Evolutionary conservation across 2,888 invertebrate genomes (phyloP), one percentile per base, ranked within the genome.

Genomic region (Phaedon cochleariae): DNA sequence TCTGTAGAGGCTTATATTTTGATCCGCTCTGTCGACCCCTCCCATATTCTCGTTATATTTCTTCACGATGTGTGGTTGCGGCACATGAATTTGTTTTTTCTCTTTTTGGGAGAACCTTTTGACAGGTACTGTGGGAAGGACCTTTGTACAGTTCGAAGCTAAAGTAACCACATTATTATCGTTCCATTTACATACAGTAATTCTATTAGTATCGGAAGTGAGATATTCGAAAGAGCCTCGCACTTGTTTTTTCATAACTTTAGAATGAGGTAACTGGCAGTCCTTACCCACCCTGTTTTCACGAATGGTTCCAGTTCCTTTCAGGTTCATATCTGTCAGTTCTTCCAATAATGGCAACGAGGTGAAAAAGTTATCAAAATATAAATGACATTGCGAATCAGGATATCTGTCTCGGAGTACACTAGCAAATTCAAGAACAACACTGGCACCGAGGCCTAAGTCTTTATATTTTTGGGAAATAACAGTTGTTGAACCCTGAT

Each of bases 331-430:
- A 60, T 15, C 31, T 37, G 31, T 51, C 15, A 69, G 62, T 29
- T 58, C 61, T 26, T 64, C 48, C 17, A 72, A 41, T 37, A 72
- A 52, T 12, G 62, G 59, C 9, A 72, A 31, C 34, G 65, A 58
- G 20, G 66, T 67, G 49, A 73, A 72, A 57, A 72, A 70, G 55
- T 69, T 71, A 51, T 69, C 66, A 61, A 72, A 70, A 55, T 49
- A n/a, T n/a, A n/a, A n/a, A n/a, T n/a, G n/a, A n/a, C n/a, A n/a
- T n/a, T n/a, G n/a, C n/a, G n/a, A n/a, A 54, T 59, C 48, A 18
- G 45, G 34, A 29, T 21, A 64, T 63, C 58, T 55, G 9, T 17
- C 58, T 53, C 63, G 21, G 2, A 64, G 55, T 10, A 61, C 15
- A 26, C 60, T 48, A 15, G 61, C 57, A 62, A 59, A 72, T 18